These are phyloP conservation scores for Pimephales promelas DNA, from an alignment of 2,113 vertebrate species.

Conservation along the genomic window DNA sequence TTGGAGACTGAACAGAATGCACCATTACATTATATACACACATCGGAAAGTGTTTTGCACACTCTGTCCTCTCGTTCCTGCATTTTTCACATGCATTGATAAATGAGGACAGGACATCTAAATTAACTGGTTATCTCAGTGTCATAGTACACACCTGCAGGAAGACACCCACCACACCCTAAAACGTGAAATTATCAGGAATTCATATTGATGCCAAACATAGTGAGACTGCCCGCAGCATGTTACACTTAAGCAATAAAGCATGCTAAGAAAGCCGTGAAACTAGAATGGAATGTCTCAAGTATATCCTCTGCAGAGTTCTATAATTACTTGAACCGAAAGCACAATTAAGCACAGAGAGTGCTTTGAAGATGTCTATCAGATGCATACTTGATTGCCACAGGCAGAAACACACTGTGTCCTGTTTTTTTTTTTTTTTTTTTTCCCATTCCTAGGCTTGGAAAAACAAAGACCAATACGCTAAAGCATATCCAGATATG, in stretches of 20 bases:
- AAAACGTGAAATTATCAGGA: constrained; percentile 3
- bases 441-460: constrained; percentile 38
- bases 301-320: neutral
- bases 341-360: constrained; percentile 7
- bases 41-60: neutral
- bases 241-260: neutral
- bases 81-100: neutral
- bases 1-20: neutral
- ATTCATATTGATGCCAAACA: constrained; percentile 35
- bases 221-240: constrained; percentile 17
- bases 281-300: constrained; percentile 8
- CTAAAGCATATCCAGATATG: constrained; percentile 37
- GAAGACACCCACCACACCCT: neutral
- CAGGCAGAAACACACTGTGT: constrained; percentile 30
- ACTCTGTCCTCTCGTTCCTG: neutral
- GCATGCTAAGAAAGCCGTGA: neutral
- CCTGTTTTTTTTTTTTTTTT: constrained; percentile 26
- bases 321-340: neutral
- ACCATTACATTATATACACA: neutral
- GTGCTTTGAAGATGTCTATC: constrained; percentile 23
- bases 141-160: neutral
- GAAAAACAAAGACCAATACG: constrained; percentile 37
- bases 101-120: neutral
- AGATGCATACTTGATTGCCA: constrained; percentile 22
- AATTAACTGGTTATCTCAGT: neutral